Base-by-base conservation (phyloP, 2,888 invertebrate genomes). In the Drosophila neotestacea region DNA sequence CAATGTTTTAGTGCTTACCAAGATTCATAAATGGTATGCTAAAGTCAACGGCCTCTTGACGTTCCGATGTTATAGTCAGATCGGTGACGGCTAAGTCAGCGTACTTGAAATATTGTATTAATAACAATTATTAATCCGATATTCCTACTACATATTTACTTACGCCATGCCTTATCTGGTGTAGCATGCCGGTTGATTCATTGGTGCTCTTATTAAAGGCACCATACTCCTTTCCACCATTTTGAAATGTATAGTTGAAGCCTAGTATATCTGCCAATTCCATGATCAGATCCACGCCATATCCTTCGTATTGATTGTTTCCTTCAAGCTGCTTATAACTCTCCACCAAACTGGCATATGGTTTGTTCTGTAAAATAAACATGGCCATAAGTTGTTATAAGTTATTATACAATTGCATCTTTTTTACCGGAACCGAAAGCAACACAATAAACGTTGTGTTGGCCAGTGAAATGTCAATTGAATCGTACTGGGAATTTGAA, bases 1-100 rank as follows among this genome's bases (percentile, higher is more conserved):
- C 7, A 36, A n/a, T 22, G 1, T 2, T 16, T 4, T 1, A 41
- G 5, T 13, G 44, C 64, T 64, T 91, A 94, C 95, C 95, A 75
- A 98, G 94, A 92, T 97, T 98, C 96, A 99, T 97, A 90, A 98
- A 99, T 0, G 98, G 98, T 93, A 96, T 97, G 0, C 98, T 98
- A 89, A 99, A 99, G 91, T 98, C 98, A 0, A 98, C 97, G 10
- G 95, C 97, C 83, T 94, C 94, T 90, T 98, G 97, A 55, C 99
- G 94, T 68, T 96, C 95, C 41, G 98, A 95, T 2, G 98, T 98
- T 70, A 97, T 96, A 0, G 96, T 96, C 75, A 99, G 93, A 91
- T 98, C 98, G 0, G 98, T 98, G 34, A 99, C 96, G 0, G 97
- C 98, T 85, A 99, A 94, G 93, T 98, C 96, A 5, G 96, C 97